Percentiles rank a stretch among this genome's conserved stretches.
Conservation (phyloP, 2,797 vertebrate genomes). For the Brachymystax lenok region DNA sequence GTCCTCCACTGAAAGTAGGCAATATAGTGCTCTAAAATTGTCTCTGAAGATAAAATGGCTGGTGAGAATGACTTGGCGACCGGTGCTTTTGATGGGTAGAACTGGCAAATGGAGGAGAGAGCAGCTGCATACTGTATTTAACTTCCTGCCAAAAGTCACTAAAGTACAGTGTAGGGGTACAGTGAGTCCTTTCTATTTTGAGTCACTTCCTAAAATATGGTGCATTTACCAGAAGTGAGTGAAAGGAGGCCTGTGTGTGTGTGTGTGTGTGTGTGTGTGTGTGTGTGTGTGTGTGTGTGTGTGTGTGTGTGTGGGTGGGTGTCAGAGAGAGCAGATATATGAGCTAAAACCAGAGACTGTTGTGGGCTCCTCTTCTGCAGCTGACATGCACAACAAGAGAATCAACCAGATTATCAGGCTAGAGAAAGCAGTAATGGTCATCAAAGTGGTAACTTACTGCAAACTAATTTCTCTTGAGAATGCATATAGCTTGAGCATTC, state of each 20-base stretch:
- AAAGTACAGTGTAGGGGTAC: slow-evolving; percentile 41
- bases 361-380: not conserved
- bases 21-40: slow-evolving; percentile 13
- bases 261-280: not conserved
- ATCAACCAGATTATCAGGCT: not conserved
- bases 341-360: not conserved
- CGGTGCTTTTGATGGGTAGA: slow-evolving; percentile 27
- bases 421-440: not conserved
- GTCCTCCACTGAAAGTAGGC: slow-evolving; percentile 9
- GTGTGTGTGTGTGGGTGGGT: too few species aligned
- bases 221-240: slow-evolving; percentile 42
- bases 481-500: too few species aligned
- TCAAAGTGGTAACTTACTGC: not conserved
- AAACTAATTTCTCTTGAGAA: not conserved
- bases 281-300: slow-evolving; percentile 8
- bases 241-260: slow-evolving; percentile 6
- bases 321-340: not conserved
- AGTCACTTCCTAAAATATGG: slow-evolving; percentile 60
- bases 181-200: slow-evolving; percentile 50
- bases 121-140: slow-evolving; percentile 43
- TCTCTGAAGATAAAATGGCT: slow-evolving; percentile 37
- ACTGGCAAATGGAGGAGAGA: slow-evolving; percentile 33
- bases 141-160: slow-evolving; percentile 52
- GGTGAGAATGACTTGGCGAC: slow-evolving; percentile 28
- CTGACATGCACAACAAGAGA: slow-evolving; percentile 2